Evolutionary conservation across 2,113 vertebrate genomes (phyloP).

Genomic region (Labeo rohita): DNA sequence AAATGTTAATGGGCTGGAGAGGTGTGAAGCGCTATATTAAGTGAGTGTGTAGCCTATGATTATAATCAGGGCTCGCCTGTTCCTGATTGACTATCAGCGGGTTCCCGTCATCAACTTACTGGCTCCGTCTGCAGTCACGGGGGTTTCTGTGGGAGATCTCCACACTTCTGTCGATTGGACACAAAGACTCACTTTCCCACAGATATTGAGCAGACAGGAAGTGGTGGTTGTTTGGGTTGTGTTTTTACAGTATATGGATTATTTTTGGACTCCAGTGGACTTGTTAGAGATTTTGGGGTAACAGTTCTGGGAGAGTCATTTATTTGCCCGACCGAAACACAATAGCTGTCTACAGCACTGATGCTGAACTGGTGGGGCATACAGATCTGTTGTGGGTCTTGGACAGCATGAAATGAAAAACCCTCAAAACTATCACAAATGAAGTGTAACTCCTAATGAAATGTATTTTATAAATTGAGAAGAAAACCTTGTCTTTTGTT

Average conservation of each 20-base stretch:
- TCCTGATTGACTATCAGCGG: constrained; percentile 26
- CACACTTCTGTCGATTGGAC: background rate
- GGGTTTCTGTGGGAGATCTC: background rate
- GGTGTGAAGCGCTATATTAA: constrained; percentile 41
- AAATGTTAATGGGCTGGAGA: constrained; percentile 51
- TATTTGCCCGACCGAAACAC: background rate
- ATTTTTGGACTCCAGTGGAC: background rate
- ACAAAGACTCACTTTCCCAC: background rate
- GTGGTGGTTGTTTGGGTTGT: background rate
- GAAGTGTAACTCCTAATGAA: background rate
- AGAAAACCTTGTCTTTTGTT: background rate
- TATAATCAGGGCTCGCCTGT: constrained; percentile 49
- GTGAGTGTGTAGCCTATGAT: constrained; percentile 49
- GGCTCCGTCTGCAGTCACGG: background rate
- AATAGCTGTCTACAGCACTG: background rate
- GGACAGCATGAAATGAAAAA: background rate
- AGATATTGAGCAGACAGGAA: constrained; percentile 3
- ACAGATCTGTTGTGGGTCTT: background rate
- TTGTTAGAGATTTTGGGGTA: background rate
- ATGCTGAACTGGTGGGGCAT: background rate
- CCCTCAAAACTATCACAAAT: background rate
- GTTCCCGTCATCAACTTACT: background rate
- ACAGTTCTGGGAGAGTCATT: background rate
- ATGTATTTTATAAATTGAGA: background rate
- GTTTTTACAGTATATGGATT: constrained; percentile 7